Conservation (phyloP, 1,140 invertebrate species). For the Acromyrmex charruanus region DNA sequence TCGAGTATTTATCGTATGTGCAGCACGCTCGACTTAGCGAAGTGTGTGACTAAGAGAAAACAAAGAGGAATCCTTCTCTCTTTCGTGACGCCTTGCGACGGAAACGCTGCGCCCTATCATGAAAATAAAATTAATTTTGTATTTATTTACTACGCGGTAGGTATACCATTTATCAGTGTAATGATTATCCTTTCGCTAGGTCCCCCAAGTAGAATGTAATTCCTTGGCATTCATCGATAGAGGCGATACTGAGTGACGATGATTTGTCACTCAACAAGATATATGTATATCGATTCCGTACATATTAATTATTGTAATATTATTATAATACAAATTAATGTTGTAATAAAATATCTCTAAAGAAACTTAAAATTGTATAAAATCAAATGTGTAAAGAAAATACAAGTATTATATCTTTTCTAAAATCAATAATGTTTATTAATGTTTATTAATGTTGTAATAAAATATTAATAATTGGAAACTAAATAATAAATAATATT, state of each 20-base stretch:
- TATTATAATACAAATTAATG: background rate
- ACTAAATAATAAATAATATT: background rate
- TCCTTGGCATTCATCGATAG: background rate
- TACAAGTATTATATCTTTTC: too few relatives aligned
- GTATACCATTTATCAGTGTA: conserved; percentile 24
- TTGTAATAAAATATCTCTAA: background rate
- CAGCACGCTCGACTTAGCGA: conserved; percentile 7
- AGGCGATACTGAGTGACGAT: background rate
- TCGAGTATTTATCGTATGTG: conserved; percentile 57
- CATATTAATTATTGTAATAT: conserved; percentile 9
- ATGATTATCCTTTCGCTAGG: background rate
- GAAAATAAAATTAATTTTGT: conserved; percentile 33
- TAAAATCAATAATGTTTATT: too few relatives aligned
- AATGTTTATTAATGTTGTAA: background rate
- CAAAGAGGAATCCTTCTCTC: conserved; percentile 29
- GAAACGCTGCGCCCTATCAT: background rate
- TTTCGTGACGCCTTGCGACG: background rate
- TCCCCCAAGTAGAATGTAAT: background rate
- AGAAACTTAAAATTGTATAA: too few relatives aligned
- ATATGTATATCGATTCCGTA: conserved; percentile 1
- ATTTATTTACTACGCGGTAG: background rate
- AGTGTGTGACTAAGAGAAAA: conserved; percentile 56
- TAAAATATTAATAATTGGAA: background rate
- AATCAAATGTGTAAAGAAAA: too few relatives aligned
- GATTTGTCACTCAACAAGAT: conserved; percentile 5